Conservation (phyloP, 2,888 invertebrate species). For the Coecobrya sp. region DNA sequence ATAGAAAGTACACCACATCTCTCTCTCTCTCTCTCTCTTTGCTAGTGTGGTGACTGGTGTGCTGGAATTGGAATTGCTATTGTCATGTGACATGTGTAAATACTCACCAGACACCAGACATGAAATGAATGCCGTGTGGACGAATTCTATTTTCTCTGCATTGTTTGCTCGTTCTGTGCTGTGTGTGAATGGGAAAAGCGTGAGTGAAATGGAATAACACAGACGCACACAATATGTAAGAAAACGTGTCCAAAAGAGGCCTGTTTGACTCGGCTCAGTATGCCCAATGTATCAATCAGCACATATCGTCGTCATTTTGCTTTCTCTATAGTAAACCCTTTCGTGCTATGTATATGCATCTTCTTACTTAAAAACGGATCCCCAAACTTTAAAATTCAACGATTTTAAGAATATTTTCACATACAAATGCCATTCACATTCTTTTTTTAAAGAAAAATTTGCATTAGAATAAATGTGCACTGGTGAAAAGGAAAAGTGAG, state of each 20-base stretch:
- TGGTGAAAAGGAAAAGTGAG: background rate
- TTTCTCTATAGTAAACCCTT: background rate
- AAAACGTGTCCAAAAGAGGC: background rate
- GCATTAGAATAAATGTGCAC: background rate
- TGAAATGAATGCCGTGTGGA: conserved; percentile 19
- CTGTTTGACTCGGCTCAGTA: background rate
- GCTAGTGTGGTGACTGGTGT: background rate
- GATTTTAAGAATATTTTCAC: too few species aligned
- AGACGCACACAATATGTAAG: background rate
- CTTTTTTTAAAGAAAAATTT: background rate
- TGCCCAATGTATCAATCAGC: conserved; percentile 58
- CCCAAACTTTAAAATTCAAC: background rate
- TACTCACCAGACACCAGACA: conserved; percentile 7
- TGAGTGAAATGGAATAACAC: background rate
- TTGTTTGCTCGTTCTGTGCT: background rate
- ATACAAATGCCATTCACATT: too few species aligned
- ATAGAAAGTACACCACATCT: background rate
- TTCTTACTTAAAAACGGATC: background rate
- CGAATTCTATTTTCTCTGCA: conserved; percentile 11
- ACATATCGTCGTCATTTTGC: conserved; percentile 33
- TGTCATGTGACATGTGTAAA: conserved; percentile 52
- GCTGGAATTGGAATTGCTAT: conserved; percentile 6
- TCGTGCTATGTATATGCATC: background rate
- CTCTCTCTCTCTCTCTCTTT: background rate
- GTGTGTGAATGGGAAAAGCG: conserved; percentile 4